These are phyloP conservation scores for Hybos culiciformis DNA, from an alignment of 2,888 invertebrate species.

Conservation along the genomic window DNA sequence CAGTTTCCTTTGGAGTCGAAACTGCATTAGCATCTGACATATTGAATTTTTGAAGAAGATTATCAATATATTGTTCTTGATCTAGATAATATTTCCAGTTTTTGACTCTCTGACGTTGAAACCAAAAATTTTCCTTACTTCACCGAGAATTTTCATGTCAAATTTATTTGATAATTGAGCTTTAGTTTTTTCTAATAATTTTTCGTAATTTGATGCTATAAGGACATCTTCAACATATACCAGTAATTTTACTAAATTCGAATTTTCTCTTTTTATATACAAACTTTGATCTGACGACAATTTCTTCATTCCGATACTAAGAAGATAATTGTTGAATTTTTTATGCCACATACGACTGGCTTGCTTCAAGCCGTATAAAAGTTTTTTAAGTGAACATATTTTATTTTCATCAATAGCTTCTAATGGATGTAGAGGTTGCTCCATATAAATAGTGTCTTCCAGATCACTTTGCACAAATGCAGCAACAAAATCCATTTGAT, in stretches of 20 bases:
- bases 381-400: constrained; percentile 2
- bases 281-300: neutral
- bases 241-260: neutral
- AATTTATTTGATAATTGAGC: constrained; percentile 4
- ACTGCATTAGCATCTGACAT: constrained; percentile 10
- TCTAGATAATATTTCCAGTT: neutral
- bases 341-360: constrained; percentile 8
- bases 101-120: neutral
- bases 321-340: constrained; percentile 2
- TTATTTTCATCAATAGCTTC: neutral
- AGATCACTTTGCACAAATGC: constrained; percentile 8
- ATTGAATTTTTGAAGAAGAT: constrained; percentile 4
- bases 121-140: constrained; percentile 7
- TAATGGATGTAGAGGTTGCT: neutral
- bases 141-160: constrained; percentile 8
- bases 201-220: constrained; percentile 3
- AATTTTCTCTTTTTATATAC: neutral
- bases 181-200: constrained; percentile 1
- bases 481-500: constrained; percentile 5
- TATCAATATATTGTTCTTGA: neutral
- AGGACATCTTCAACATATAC: constrained; percentile 8
- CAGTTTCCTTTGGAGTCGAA: constrained; percentile 6
- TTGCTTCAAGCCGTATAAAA: constrained; percentile 9
- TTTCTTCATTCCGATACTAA: constrained; percentile 1
- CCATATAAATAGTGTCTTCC: constrained; percentile 5